These are phyloP conservation scores for Meteorus colon DNA, from an alignment of 2,888 invertebrate species.

Conservation along the genomic window DNA sequence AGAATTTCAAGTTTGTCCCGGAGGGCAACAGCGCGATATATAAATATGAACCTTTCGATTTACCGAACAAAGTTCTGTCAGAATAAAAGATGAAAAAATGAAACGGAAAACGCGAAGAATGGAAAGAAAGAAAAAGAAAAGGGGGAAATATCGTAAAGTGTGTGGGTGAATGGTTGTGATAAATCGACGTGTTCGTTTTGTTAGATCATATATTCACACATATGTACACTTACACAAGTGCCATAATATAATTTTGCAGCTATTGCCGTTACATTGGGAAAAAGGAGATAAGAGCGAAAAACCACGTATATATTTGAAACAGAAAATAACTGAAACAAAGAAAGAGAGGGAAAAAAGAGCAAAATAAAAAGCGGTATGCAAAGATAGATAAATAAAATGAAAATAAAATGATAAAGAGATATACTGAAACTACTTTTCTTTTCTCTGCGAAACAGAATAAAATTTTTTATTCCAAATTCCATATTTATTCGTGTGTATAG, in stretches of 20 bases:
- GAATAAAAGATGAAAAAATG: slow-evolving; percentile 5
- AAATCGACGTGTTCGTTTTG: slow-evolving; percentile 15
- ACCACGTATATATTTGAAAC: background rate
- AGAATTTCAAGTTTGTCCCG: slow-evolving; percentile 16
- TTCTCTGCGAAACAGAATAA: background rate
- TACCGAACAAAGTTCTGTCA: slow-evolving; percentile 1
- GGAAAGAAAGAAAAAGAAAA: background rate
- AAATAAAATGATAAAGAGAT: background rate
- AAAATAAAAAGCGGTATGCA: background rate
- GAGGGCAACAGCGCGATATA: background rate
- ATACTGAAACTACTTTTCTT: background rate
- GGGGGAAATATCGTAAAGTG: background rate
- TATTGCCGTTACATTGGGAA: background rate
- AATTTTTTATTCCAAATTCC: background rate
- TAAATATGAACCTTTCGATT: background rate
- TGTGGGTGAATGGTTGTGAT: background rate
- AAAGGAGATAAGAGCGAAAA: background rate
- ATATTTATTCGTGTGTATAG: background rate
- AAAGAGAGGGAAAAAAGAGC: background rate
- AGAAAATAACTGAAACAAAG: background rate
- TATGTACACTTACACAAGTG: background rate
- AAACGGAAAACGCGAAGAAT: background rate
- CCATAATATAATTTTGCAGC: slow-evolving; percentile 4
- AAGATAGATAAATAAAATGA: background rate
- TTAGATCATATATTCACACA: background rate